Base-by-base conservation (phyloP, 2,797 vertebrate species). In the Acridotheres tristis region DNA sequence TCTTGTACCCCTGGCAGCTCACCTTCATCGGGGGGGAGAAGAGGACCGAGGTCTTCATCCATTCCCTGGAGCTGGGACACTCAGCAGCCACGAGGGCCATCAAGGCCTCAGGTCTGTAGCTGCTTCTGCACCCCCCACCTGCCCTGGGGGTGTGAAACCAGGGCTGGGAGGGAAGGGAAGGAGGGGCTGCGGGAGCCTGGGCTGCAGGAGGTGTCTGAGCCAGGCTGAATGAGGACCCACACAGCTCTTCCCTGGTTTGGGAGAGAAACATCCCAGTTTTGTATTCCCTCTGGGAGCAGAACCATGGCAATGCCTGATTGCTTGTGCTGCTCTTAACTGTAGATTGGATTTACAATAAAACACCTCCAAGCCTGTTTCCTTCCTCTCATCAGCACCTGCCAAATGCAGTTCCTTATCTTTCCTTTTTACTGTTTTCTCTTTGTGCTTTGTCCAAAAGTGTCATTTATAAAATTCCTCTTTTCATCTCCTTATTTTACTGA, bases 61-160 rank as follows among this genome's bases (percentile, higher is more conserved):
- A 99, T 85, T 99, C 99, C 16, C 97, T 99, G 2, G 99, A 99
- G 95, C 96, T 99, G 96, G 99, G 99, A 47, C 99, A 99, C 97
- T 98, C 98, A 0, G 99, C 99, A 2, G 98, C 99, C 91, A 99
- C 98, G 0, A 98, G 99, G 42, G 99, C 99, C 93, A 98, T 99
- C 97, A 99, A 98, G 92, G 99, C 99, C 16, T 99, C 99, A 94
- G 99, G 99, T 99, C 95, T 96, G 98, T 86, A 47, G 19, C 38
- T 45, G 27, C 38, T 13, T 13, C 61, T 55, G 57, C 27, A 7
- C 5, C 30, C 10, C 9, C 29, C 26, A 7, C 11, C 54, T 32
- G 34, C 3, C 4, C 17, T 3, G 40, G 11, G 50, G 27, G 14
- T 36, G 57, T 59, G 59, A 42, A 36, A 36, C 19, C 1, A 1